phyloP scores from a whole-genome alignment of 64 coral and sea anemone species.

The Dendrophyllia cribrosa region DNA sequence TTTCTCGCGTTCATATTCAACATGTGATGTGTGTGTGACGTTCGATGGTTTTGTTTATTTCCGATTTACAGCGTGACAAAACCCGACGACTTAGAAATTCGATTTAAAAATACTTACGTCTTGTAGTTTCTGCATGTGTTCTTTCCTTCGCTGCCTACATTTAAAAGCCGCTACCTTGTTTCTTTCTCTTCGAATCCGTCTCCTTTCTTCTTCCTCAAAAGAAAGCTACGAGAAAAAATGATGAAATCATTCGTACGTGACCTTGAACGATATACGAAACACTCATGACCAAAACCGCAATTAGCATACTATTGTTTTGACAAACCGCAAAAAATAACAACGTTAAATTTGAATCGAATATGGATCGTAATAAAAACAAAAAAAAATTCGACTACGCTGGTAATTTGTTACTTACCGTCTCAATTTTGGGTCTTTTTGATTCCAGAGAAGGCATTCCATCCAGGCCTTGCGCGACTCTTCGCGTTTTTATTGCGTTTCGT shows the following conservation, averaged over 20 bases:
- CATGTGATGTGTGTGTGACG: neutral
- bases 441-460: slow-evolving; percentile 95
- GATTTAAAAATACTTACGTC: slow-evolving; percentile 60
- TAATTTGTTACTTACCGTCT: slow-evolving; percentile 59
- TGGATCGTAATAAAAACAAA: neutral
- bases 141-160: slow-evolving; percentile 93
- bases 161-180: slow-evolving; percentile 97
- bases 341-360: neutral
- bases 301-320: slow-evolving; percentile 21
- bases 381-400: neutral
- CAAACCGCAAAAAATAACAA: slow-evolving; percentile 18
- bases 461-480: slow-evolving; percentile 90
- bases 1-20: neutral
- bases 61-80: neutral
- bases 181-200: slow-evolving; percentile 90
- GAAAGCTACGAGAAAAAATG: slow-evolving; percentile 67
- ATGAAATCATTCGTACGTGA: neutral
- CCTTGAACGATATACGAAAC: slow-evolving; percentile 2
- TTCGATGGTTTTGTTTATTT: no score
- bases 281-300: slow-evolving; percentile 7
- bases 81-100: neutral
- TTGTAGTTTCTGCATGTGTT: slow-evolving; percentile 88
- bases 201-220: slow-evolving; percentile 87
- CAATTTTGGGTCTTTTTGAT: slow-evolving; percentile 76
- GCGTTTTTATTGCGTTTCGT: slow-evolving; percentile 77